phyloP scores from a whole-genome alignment of 2,113 vertebrate species.

The Nothoprocta perdicaria region DNA sequence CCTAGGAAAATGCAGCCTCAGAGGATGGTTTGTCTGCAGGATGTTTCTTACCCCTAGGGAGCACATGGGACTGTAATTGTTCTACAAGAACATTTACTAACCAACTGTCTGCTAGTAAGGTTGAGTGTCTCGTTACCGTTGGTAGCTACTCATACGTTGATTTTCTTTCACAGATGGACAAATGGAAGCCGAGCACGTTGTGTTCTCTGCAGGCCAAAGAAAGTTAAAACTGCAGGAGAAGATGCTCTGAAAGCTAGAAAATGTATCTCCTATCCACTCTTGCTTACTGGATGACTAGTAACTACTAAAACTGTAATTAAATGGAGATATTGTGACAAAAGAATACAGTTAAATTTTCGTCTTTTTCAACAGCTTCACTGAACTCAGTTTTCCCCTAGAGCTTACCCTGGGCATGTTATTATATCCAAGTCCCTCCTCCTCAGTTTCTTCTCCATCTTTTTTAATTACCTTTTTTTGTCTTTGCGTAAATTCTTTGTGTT shows the following conservation, averaged over 20 bases:
- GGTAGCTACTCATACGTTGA: neutral
- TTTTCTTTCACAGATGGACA: neutral
- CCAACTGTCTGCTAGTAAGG: neutral
- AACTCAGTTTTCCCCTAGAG: neutral
- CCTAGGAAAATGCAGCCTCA: neutral
- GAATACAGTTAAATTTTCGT: neutral
- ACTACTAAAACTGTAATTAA: neutral
- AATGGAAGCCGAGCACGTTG: neutral
- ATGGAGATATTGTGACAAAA: neutral
- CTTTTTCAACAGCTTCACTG: neutral
- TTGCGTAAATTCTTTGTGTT: neutral
- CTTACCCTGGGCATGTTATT: neutral
- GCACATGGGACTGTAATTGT: neutral
- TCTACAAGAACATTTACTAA: neutral
- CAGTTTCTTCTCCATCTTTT: neutral
- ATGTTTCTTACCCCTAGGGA: neutral
- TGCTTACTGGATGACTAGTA: neutral
- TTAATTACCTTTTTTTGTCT: neutral
- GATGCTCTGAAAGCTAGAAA: neutral
- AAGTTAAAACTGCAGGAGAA: too few species aligned
- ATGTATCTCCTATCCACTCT: neutral
- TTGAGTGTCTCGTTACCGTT: neutral
- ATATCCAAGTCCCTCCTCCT: neutral
- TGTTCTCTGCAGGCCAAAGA: neutral
- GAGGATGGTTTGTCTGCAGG: neutral